Base-by-base conservation (phyloP, 1,140 invertebrate genomes). In the Papilio xuthus region DNA sequence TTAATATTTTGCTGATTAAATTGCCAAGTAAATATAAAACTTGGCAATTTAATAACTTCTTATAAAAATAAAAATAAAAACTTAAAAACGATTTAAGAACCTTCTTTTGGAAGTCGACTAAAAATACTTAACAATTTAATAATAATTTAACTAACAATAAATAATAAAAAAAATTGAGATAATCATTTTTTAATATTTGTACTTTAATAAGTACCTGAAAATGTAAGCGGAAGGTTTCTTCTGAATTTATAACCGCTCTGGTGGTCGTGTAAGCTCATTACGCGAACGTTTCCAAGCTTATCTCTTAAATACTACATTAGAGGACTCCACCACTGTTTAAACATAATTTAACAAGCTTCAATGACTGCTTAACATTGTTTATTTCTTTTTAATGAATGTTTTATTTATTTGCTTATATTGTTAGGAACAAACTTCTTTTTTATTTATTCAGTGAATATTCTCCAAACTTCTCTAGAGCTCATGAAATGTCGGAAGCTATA, bases 261-360 rank as follows among this genome's bases (percentile, higher is more conserved):
- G 72, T 32, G 72, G 72, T 74, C 60, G 56, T 78, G 77, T 77
- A 74, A 78, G 79, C 79, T 80, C 79, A 80, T 80, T 80, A 80
- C 79, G 70, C 42, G 63, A 74, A 71, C 77, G 75, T 80, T 80
- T 80, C 70, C 71, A 77, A 76, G 71, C 78, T 79, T 72, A 72
- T 72, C 70, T 72, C 70, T 74, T 74, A 74, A 74, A 74, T 74
- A 74, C 47, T 56, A 50, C 47, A 74, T 74, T 74, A 74, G 47
- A n/a, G 23, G 23, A 63, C 26, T 63, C 60, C 26, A 10, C 60
- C 12, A 28, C 10, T 12, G 60, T 23, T 63, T 63, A 63, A 26
- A 63, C 23, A 63, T 28, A 63, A 63, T 63, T 63, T 63, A 63
- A 63, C 60, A 63, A 28, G 60, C 60, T 63, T 63, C 26, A 63